Percentiles rank a stretch among this genome's conserved stretches.
Conservation (phyloP, 1,140 invertebrate species). For the Acromyrmex echinatior region DNA sequence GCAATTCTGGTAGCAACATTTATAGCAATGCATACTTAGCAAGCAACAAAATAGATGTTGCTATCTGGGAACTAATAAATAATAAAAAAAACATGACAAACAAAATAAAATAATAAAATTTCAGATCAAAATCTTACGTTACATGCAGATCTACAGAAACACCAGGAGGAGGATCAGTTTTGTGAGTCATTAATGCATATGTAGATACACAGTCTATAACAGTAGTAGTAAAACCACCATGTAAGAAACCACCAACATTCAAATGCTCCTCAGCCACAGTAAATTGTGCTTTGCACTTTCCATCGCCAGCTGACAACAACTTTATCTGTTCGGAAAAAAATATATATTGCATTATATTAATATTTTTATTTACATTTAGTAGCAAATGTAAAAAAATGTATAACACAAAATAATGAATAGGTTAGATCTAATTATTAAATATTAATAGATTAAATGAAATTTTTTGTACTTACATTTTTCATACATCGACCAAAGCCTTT, state of each 20-base stretch:
- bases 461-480: slow-evolving; percentile 84
- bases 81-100: neutral
- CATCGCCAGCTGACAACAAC: slow-evolving; percentile 90
- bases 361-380: too few species aligned
- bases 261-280: slow-evolving; percentile 92
- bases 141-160: slow-evolving; percentile 92
- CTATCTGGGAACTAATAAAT: neutral
- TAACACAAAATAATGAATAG: too few species aligned
- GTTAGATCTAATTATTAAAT: too few species aligned
- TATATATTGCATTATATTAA: neutral
- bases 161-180: slow-evolving; percentile 87
- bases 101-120: slow-evolving; percentile 27
- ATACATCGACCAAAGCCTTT: slow-evolving; percentile 85
- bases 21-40: too few species aligned
- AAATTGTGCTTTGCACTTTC: slow-evolving; percentile 91
- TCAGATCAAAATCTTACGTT: slow-evolving; percentile 85
- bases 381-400: too few species aligned
- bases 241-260: slow-evolving; percentile 92
- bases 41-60: too few species aligned
- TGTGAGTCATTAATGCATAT: slow-evolving; percentile 91
- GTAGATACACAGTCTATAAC: slow-evolving; percentile 95
- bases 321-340: slow-evolving; percentile 87
- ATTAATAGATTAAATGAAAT: slow-evolving; percentile 1
- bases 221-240: slow-evolving; percentile 94
- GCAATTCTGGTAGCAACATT: too few species aligned